Evolutionary conservation across 2,888 invertebrate genomes (phyloP).

Genomic region (Synergus laeviventris): DNA sequence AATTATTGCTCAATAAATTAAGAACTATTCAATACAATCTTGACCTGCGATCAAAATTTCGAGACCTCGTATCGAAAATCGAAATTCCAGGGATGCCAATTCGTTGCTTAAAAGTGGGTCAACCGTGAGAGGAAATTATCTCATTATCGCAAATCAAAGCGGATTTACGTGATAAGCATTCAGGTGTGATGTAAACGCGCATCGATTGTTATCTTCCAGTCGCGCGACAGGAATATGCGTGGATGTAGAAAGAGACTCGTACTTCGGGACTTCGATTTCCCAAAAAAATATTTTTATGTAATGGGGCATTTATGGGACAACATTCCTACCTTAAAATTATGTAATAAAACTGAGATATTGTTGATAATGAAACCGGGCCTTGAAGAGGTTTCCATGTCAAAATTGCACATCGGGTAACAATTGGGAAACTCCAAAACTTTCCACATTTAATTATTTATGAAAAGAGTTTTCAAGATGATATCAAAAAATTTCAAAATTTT

Average conservation of each 20-base stretch:
- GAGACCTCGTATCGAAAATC: conserved; percentile 15
- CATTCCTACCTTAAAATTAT: no score
- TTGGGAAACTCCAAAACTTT: no score
- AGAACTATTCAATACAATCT: neutral
- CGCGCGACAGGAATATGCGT: conserved; percentile 32
- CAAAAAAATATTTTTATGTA: no score
- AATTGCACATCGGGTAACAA: no score
- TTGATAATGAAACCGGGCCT: no score
- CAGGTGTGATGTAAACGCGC: conserved; percentile 12
- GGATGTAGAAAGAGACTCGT: conserved; percentile 3
- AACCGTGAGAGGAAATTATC: conserved; percentile 31
- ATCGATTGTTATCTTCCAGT: conserved; percentile 22
- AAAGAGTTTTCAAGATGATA: no score
- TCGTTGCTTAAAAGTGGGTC: conserved; percentile 15
- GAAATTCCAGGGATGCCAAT: conserved; percentile 17
- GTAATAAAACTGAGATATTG: no score
- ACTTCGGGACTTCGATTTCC: no score
- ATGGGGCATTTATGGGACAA: no score
- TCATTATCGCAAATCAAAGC: conserved; percentile 26
- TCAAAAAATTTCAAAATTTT: no score
- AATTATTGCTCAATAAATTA: conserved; percentile 12
- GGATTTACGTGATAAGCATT: conserved; percentile 27
- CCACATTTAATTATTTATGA: no score
- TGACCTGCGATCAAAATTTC: neutral
- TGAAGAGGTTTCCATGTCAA: no score